These are phyloP conservation scores for Monodelphis domestica DNA, from an alignment of 2,797 vertebrate genomes.

Conservation along the genomic window DNA sequence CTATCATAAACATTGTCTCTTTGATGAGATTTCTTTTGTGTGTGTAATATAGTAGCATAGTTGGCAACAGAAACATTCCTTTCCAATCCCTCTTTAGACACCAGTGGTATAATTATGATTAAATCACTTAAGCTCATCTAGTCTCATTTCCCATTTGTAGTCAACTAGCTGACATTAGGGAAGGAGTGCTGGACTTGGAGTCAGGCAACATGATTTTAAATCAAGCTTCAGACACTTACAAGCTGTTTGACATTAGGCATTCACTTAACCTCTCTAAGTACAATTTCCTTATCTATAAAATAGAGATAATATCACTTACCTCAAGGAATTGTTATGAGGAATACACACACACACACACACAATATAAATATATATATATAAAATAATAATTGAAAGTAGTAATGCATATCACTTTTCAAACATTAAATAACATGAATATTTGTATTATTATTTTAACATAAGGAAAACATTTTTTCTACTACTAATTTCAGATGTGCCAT, in stretches of 20 bases:
- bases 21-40: neutral
- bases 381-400: too few species aligned
- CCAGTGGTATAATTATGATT: neutral
- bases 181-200: neutral
- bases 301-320: neutral
- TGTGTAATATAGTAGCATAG: neutral
- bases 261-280: neutral
- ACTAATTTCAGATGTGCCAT: neutral
- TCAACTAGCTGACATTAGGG: neutral
- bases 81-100: neutral
- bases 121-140: neutral
- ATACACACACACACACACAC: too few species aligned
- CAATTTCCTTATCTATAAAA: neutral
- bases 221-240: neutral
- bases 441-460: neutral
- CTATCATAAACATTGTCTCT: neutral
- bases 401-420: neutral
- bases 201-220: neutral
- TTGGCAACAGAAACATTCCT: neutral
- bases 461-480: neutral
- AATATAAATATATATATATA: too few species aligned
- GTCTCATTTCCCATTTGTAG: neutral
- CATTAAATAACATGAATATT: neutral
- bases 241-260: neutral
- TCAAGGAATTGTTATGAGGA: too few species aligned